Base-by-base conservation (phyloP, 2,797 vertebrate genomes). In the Champsocephalus gunnari region DNA sequence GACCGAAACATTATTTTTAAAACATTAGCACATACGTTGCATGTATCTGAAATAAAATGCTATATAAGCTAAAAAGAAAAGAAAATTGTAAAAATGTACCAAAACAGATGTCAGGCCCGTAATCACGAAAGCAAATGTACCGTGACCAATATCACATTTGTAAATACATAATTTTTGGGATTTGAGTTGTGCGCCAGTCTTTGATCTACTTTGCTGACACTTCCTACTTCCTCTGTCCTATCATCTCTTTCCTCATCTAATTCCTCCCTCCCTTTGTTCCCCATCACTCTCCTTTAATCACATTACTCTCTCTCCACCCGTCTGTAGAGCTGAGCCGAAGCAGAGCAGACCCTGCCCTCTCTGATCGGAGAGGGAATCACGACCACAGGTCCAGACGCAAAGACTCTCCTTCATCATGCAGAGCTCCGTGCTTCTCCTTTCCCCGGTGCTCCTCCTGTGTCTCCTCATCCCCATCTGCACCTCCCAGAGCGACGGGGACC, bases 401-500 rank as follows among this genome's bases (percentile, higher is more conserved):
- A 24, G 11, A 65, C 28, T 1, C 0, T 57, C 62, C 32, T 54
- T 49, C 72, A 84, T 49, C 89, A 95, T 95, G 94, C 89, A 88
- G 83, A 70, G 62, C 34, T 80, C 83, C 17, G 0, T 63, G n/a
- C 64, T 92, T 63, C 79, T 93, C 60, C 64, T 93, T 13, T 80
- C 74, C 71, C 73, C 80, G 0, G 0, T 88, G 63, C 71, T 90
- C 16, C 64, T 89, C 71, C 73, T 92, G 45, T 79, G 84, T 56
- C 79, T 92, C 71, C 59, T 86, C 73, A 66, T 87, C 43, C 81
- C 90, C 75, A 10, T 68, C 65, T 87, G 92, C 73, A 83, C 88
- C 38, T 73, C 93, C 21, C 94, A 95, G 86, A 92, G 75, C 0
- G 93, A 93, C 0, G 67, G 86, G 0, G 96, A 97, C 67, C 88